Evolutionary conservation across 53 echinoderm and acorn worm species (phyloP).

Genomic region (Apostichopus leukothele): DNA sequence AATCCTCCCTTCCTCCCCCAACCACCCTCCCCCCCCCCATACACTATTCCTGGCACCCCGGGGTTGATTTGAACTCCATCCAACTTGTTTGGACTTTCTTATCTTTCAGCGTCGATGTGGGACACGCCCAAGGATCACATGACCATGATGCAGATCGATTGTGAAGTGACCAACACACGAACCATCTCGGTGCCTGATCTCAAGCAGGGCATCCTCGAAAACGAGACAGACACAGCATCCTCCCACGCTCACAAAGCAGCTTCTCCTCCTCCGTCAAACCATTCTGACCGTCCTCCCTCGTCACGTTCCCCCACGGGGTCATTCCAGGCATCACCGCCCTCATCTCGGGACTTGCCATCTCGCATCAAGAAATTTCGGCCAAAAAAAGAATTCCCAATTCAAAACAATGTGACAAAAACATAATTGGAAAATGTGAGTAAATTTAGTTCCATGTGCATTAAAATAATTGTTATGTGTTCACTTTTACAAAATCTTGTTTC

Average conservation of each 20-base stretch:
- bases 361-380: neutral
- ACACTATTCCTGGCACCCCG: no score
- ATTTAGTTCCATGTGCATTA: neutral
- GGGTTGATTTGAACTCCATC: no score
- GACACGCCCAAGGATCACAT: slow-evolving; percentile 81
- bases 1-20: no score
- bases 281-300: neutral
- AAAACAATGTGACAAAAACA: neutral
- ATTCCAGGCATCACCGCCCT: slow-evolving; percentile 5
- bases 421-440: neutral
- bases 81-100: neutral
- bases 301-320: neutral
- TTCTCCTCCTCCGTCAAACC: slow-evolving; percentile 16
- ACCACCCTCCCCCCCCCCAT: no score
- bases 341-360: neutral
- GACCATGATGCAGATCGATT: slow-evolving; percentile 99
- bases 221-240: slow-evolving; percentile 47
- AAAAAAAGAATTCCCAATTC: neutral
- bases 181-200: slow-evolving; percentile 83
- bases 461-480: neutral
- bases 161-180: slow-evolving; percentile 92
- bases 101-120: slow-evolving; percentile 65
- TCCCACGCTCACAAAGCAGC: neutral
- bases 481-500: neutral
- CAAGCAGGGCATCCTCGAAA: slow-evolving; percentile 37